These are phyloP conservation scores for Trididemnum nubilum DNA, from an alignment of 23 tunicate genomes.

Conservation along the genomic window DNA sequence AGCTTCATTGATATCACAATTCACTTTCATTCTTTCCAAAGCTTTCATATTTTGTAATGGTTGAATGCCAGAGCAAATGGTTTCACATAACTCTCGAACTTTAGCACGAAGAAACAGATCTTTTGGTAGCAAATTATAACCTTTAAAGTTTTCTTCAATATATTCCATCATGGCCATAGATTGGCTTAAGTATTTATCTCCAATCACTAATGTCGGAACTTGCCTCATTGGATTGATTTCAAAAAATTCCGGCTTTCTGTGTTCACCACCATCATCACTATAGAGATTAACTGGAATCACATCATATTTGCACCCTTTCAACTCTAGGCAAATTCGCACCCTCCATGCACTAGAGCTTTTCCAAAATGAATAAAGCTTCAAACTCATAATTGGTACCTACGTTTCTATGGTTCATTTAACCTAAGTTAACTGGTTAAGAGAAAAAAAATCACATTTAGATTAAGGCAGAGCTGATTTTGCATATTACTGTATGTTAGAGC, in stretches of 20 bases:
- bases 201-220: conserved; percentile 69
- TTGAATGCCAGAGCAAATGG: conserved; percentile 65
- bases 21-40: conserved; percentile 24
- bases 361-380: conserved; percentile 72
- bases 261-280: conserved; percentile 53
- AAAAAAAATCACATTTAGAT: no score
- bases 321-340: conserved; percentile 71
- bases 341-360: conserved; percentile 75
- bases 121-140: conserved; percentile 42
- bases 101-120: conserved; percentile 39
- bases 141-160: conserved; percentile 62
- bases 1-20: conserved; percentile 24
- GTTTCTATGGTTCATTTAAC: no score
- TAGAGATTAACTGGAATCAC: conserved; percentile 45
- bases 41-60: conserved; percentile 65
- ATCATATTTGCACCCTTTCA: conserved; percentile 61
- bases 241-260: conserved; percentile 31
- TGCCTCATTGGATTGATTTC: conserved; percentile 68
- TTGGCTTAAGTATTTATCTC: conserved; percentile 36
- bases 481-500: no score
- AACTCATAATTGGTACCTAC: no score
- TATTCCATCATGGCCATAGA: conserved; percentile 84
- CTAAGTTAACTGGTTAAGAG: no score
- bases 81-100: conserved; percentile 72
- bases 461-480: no score